Evolutionary conservation across 2,888 invertebrate genomes (phyloP).

Genomic region (Drosophila recens): DNA sequence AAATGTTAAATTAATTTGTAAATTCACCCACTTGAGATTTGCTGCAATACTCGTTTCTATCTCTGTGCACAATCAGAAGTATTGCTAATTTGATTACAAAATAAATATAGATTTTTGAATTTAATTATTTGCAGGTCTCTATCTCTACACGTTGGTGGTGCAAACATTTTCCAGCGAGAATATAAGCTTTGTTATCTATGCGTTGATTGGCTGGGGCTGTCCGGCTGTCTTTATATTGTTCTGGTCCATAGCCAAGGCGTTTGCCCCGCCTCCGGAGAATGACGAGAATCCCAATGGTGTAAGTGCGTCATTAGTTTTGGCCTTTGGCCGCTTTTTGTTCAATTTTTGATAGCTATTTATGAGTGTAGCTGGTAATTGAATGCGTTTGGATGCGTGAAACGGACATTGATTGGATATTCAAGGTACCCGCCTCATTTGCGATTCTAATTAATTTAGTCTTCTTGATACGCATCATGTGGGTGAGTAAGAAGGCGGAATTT

Average conservation of each 20-base stretch:
- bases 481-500: slow-evolving; percentile 84
- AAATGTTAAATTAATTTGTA: not conserved
- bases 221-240: slow-evolving; percentile 82
- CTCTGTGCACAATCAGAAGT: slow-evolving; percentile 12
- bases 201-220: slow-evolving; percentile 92
- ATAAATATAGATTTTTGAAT: slow-evolving; percentile 21
- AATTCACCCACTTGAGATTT: slow-evolving; percentile 2
- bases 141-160: slow-evolving; percentile 94
- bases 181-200: slow-evolving; percentile 92
- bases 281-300: slow-evolving; percentile 84
- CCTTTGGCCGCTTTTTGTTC: not conserved
- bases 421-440: slow-evolving; percentile 92
- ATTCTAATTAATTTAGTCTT: slow-evolving; percentile 93
- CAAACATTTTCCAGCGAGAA: slow-evolving; percentile 94
- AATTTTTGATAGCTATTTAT: slow-evolving; percentile 20
- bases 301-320: slow-evolving; percentile 48
- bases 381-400: slow-evolving; percentile 93
- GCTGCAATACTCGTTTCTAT: not conserved
- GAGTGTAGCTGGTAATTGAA: slow-evolving; percentile 86
- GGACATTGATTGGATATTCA: slow-evolving; percentile 94
- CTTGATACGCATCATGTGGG: slow-evolving; percentile 95
- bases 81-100: slow-evolving; percentile 19
- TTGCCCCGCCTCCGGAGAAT: slow-evolving; percentile 79
- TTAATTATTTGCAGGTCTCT: slow-evolving; percentile 88
- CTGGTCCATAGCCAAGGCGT: slow-evolving; percentile 84